A percentile compares a stretch with the other conserved stretches of the same genome.
Evolutionary conservation across 2,113 vertebrate genomes (phyloP).

Genomic region (Leucopsar rothschildi): DNA sequence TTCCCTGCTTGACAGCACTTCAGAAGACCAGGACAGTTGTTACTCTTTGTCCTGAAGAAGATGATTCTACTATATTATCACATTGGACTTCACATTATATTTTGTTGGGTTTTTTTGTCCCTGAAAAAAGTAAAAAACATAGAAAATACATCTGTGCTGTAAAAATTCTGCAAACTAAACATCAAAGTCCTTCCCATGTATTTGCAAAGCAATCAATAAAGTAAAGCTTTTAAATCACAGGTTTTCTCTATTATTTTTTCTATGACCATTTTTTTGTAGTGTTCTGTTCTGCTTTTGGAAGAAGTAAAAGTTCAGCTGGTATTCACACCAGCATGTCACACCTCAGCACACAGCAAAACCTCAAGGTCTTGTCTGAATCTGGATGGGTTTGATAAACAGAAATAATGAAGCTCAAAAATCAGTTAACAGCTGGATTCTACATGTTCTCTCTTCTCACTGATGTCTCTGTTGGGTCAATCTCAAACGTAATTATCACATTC

Average conservation of each 20-base stretch:
- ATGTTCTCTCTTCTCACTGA: neutral
- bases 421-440: neutral
- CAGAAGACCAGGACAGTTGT: neutral
- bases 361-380: neutral
- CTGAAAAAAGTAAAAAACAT: neutral
- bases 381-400: neutral
- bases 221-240: neutral
- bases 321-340: neutral
- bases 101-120: neutral
- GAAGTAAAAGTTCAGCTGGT: neutral
- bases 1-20: neutral
- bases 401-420: neutral
- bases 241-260: neutral
- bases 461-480: neutral
- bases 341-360: neutral
- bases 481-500: slow-evolving; percentile 1
- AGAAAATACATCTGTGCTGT: neutral
- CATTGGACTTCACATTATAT: neutral
- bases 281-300: neutral
- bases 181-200: neutral
- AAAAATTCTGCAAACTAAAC: slow-evolving; percentile 14
- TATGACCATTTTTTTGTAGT: neutral
- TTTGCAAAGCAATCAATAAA: slow-evolving; percentile 58
- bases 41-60: neutral
- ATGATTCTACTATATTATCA: neutral